phyloP scores from a whole-genome alignment of 2,113 vertebrate genomes.

The Hassar affinis region DNA sequence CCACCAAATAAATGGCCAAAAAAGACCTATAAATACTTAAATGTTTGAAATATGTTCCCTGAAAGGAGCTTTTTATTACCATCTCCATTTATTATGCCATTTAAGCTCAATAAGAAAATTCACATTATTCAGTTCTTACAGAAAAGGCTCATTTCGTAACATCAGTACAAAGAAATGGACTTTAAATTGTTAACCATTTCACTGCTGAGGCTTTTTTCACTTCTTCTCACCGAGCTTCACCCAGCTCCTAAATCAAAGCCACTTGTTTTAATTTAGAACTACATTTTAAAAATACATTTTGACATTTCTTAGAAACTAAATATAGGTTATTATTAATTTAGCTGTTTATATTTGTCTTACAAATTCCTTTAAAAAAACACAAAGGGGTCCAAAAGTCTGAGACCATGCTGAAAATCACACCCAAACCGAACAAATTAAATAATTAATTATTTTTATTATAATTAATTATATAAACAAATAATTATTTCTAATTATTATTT shows the following conservation, averaged over 20 bases:
- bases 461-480: no score
- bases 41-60: not conserved
- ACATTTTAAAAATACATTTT: not conserved
- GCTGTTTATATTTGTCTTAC: not conserved
- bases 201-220: not conserved
- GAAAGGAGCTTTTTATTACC: not conserved
- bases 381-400: no score
- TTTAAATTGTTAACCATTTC: not conserved
- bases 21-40: not conserved
- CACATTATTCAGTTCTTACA: not conserved
- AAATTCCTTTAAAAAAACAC: no score
- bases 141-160: not conserved
- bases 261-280: not conserved
- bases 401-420: no score
- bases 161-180: not conserved
- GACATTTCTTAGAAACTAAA: no score
- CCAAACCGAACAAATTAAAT: no score
- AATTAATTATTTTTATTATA: no score
- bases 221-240: not conserved
- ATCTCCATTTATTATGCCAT: not conserved
- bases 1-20: conserved; percentile 11
- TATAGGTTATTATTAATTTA: no score
- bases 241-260: not conserved
- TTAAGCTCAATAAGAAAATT: not conserved
- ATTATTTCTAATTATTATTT: no score